Percentiles rank a stretch among this genome's conserved stretches.
Conservation (phyloP, 2,888 invertebrate genomes). For the Himalopsyche kuldschensis region DNA sequence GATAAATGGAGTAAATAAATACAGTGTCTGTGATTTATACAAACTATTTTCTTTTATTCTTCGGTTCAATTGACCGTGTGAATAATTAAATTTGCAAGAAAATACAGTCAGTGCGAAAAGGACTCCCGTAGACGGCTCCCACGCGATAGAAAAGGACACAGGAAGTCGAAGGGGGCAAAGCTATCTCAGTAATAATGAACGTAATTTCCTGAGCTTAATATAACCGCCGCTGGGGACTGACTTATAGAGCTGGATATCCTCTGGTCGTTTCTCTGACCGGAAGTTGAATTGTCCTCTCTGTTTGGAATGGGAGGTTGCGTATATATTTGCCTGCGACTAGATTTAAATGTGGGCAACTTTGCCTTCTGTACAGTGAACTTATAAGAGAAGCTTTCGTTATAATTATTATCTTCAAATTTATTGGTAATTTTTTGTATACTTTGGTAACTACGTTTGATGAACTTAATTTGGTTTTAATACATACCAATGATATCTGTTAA, state of each 20-base stretch:
- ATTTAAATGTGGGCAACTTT: constrained; percentile 27
- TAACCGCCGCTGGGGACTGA: constrained; percentile 37
- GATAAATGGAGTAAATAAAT: neutral
- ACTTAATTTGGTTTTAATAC: no score
- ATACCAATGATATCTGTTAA: no score
- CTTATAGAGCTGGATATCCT: constrained; percentile 38
- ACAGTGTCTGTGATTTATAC: neutral
- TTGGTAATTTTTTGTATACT: no score
- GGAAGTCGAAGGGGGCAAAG: constrained; percentile 5
- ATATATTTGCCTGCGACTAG: constrained; percentile 33
- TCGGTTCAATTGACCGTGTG: constrained; percentile 5
- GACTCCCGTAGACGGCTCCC: neutral
- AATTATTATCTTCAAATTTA: neutral
- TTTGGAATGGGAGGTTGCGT: constrained; percentile 35
- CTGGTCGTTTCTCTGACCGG: constrained; percentile 33
- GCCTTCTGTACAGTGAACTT: neutral
- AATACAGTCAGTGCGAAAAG: constrained; percentile 10
- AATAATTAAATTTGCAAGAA: constrained; percentile 15
- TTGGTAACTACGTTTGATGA: no score
- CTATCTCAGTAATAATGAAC: constrained; percentile 35
- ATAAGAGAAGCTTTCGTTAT: neutral
- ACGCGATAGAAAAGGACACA: constrained; percentile 5
- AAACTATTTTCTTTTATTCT: neutral
- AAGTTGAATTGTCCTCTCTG: constrained; percentile 35
- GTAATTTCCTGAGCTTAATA: constrained; percentile 39